A percentile compares a stretch with the other conserved stretches of the same genome.
phyloP scores from a whole-genome alignment of 2,888 invertebrate species.

The Stenchaetothrips biformis region DNA sequence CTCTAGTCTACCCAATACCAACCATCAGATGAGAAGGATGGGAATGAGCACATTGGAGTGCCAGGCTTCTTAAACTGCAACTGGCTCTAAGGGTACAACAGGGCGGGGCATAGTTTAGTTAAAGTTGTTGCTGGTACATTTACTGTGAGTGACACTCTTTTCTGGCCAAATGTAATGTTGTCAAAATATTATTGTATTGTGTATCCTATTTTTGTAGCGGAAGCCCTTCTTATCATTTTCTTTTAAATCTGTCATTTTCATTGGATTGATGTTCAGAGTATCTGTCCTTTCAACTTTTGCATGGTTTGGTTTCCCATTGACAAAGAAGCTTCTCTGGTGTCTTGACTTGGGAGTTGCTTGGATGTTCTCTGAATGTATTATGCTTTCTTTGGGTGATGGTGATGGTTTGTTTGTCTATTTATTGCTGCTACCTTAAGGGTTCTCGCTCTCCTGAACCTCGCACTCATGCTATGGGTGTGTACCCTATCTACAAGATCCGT shows the following conservation, averaged over 20 bases:
- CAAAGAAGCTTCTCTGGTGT: neutral
- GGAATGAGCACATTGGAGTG: too few relatives aligned
- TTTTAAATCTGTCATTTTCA: neutral
- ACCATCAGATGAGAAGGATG: too few relatives aligned
- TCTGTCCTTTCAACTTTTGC: neutral
- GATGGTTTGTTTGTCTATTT: slow-evolving; percentile 46
- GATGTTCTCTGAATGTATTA: neutral
- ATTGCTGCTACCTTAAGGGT: slow-evolving; percentile 63
- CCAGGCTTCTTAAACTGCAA: too few relatives aligned
- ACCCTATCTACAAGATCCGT: slow-evolving; percentile 82
- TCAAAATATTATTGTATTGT: too few relatives aligned
- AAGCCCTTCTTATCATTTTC: neutral
- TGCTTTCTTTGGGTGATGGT: slow-evolving; percentile 42
- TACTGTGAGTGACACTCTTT: slow-evolving; percentile 41
- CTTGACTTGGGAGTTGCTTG: slow-evolving; percentile 6
- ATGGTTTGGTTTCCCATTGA: neutral
- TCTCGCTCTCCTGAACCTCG: slow-evolving; percentile 89
- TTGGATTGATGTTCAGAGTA: neutral
- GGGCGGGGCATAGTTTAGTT: neutral
- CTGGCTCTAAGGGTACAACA: too few relatives aligned
- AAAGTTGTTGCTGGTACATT: slow-evolving; percentile 42
- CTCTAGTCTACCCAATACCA: too few relatives aligned
- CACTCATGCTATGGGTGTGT: slow-evolving; percentile 84
- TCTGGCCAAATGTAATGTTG: slow-evolving; percentile 35
- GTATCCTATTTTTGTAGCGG: neutral